A percentile compares a stretch with the other conserved stretches of the same genome.
Conservation (phyloP, 2,888 invertebrate genomes). For the Laspeyria flexula region DNA sequence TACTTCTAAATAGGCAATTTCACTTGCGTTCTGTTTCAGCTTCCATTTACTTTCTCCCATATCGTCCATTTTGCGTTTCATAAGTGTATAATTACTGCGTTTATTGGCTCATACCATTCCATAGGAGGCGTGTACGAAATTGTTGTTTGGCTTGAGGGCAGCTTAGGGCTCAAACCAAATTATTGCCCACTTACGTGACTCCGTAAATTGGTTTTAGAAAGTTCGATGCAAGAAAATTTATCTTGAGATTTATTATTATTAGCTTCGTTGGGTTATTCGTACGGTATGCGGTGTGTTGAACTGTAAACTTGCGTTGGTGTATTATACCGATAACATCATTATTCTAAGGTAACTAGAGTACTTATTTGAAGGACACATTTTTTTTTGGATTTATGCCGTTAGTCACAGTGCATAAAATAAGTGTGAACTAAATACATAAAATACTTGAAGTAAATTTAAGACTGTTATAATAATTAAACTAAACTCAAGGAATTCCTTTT, state of each 20-base stretch:
- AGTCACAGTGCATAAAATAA: no score
- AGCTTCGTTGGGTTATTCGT: conserved; percentile 30
- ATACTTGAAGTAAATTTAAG: no score
- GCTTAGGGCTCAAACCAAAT: conserved; percentile 53
- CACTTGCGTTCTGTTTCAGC: conserved; percentile 29
- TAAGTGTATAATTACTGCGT: conserved; percentile 59
- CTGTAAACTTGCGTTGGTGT: conserved; percentile 27
- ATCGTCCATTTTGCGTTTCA: conserved; percentile 52
- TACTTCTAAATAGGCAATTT: conserved; percentile 33
- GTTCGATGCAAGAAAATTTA: conserved; percentile 42
- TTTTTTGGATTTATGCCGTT: not conserved
- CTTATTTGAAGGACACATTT: not conserved
- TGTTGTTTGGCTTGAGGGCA: conserved; percentile 51
- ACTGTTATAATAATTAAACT: no score
- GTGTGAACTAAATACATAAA: no score
- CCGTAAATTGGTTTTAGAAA: conserved; percentile 57
- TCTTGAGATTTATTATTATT: conserved; percentile 47
- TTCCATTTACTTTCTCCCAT: conserved; percentile 55
- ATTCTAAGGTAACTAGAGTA: not conserved
- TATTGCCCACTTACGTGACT: conserved; percentile 50
- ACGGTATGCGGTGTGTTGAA: conserved; percentile 33
- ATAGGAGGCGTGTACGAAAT: conserved; percentile 47
- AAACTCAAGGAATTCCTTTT: no score
- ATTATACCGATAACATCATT: conserved; percentile 15
- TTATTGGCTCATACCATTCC: conserved; percentile 48